Conservation (phyloP, 1,140 invertebrate species). For the Radopholus similis region DNA sequence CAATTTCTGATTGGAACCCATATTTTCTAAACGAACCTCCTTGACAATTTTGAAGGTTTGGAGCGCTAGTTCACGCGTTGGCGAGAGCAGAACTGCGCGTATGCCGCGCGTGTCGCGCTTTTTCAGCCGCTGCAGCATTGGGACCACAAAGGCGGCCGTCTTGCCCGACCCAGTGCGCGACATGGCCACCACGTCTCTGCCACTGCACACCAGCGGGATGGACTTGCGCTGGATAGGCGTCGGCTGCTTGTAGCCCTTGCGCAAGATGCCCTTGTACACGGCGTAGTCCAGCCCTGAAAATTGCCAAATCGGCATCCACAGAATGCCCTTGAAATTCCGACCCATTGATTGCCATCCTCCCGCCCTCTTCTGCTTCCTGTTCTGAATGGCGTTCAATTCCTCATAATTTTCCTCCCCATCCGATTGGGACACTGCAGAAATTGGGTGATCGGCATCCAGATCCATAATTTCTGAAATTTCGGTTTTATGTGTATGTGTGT, state of each 20-base stretch:
- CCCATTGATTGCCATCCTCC: constrained; percentile 59
- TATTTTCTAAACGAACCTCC: too few species aligned
- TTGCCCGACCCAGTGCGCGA: constrained; percentile 97
- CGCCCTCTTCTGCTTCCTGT: constrained; percentile 58
- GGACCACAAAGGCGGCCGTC: constrained; percentile 96
- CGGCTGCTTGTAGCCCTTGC: constrained; percentile 91
- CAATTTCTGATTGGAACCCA: background rate
- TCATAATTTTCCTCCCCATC: too few species aligned
- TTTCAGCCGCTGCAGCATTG: constrained; percentile 86
- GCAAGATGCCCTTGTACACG: constrained; percentile 80
- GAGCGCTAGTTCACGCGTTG: constrained; percentile 88
- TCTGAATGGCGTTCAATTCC: constrained; percentile 41
- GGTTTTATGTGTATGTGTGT: too few species aligned
- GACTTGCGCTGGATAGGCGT: constrained; percentile 98
- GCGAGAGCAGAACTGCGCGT: constrained; percentile 88
- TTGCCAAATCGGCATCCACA: constrained; percentile 21
- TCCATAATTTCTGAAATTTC: too few species aligned
- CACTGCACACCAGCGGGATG: constrained; percentile 86
- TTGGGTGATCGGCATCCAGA: too few species aligned
- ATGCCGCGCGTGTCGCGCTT: constrained; percentile 70
- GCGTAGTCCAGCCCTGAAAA: constrained; percentile 55
- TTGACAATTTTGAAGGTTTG: constrained; percentile 90
- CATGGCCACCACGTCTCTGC: constrained; percentile 96
- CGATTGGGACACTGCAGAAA: too few species aligned
- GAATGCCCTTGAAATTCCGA: constrained; percentile 17